Evolutionary conservation across 2,113 vertebrate genomes (phyloP), one percentile per base, ranked within the genome.

Genomic region (Murina feae): DNA sequence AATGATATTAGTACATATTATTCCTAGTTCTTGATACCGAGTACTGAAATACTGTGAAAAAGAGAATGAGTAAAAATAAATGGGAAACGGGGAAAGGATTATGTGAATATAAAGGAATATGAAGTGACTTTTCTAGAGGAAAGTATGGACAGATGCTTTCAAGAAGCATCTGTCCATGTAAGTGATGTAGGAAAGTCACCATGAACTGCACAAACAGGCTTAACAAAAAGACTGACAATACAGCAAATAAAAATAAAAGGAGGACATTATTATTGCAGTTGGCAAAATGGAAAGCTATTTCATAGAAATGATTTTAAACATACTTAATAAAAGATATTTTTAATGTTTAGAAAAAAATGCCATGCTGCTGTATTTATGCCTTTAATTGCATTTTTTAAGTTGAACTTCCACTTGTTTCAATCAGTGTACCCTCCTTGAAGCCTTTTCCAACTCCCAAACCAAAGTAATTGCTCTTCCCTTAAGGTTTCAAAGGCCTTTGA

Each of bases 401-500:
- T 90, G 20, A 63, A 42, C 5, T 32, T 63, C 37, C 2, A 28
- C 82, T 86, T 68, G 37, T 89, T 86, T 95, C 75, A 58, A 81
- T 91, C 9, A 93, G 83, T 4, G 63, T 28, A 58, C 6, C 28
- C 7, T 30, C 32, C 51, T 65, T 28, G 28, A 93, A 86, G 80
- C 2, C 71, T 80, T 90, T 88, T 42, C 55, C 66, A 89, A 49
- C 58, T 95, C 85, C n/a, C 25, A 79, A 94, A 94, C 76, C 76
- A 94, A 94, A 90, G 92, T 91, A 96, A 79, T 88, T 85, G 88
- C 49, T 82, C 32, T 89, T 42, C 42, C 47, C 63, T 82, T 65
- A 66, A 47, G 55, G 23, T 76, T 18, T 93, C 51, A 75, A 10
- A 78, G 18, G 68, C 53, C 47, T 78, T 84, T 66, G 74, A 88